Percentiles rank a stretch among this genome's conserved stretches.
phyloP scores from a whole-genome alignment of 2,888 invertebrate genomes.

The Leptinotarsa peninsularis region DNA sequence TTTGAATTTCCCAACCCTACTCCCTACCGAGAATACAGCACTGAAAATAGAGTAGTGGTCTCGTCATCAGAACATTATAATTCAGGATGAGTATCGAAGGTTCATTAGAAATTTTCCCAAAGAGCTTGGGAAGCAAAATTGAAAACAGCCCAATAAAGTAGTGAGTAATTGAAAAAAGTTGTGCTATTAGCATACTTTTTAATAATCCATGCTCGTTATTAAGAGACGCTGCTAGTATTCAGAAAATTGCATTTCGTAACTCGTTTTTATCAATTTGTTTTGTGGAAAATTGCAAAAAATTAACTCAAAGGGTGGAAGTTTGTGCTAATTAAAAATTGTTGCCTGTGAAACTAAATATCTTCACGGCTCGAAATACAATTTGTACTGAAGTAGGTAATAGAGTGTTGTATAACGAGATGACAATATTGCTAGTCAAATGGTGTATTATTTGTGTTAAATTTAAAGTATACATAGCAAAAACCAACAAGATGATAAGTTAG shows the following conservation, averaged over 20 bases:
- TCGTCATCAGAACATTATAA: constrained; percentile 9
- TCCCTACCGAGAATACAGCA: background rate
- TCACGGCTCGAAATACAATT: background rate
- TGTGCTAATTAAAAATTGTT: constrained; percentile 47
- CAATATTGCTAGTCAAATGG: background rate
- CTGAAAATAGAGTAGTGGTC: background rate
- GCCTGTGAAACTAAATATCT: constrained; percentile 35
- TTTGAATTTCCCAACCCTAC: background rate
- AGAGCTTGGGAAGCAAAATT: constrained; percentile 30
- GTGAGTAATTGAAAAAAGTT: constrained; percentile 43
- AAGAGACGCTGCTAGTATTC: constrained; percentile 39
- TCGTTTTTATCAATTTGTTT: constrained; percentile 49
- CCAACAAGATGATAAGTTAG: background rate
- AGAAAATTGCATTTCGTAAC: constrained; percentile 46
- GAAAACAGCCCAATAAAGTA: constrained; percentile 35
- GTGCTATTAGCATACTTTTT: constrained; percentile 49
- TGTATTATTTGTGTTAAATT: background rate
- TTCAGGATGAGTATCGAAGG: background rate
- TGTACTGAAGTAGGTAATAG: background rate
- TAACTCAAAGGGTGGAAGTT: constrained; percentile 43
- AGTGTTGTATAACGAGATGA: background rate
- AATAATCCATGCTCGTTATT: constrained; percentile 46
- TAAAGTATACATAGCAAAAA: too few species aligned
- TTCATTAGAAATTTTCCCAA: constrained; percentile 17
- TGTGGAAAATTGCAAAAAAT: constrained; percentile 48